Base-by-base conservation (phyloP, 2,888 invertebrate genomes). In the Callimorpha dominula region DNA sequence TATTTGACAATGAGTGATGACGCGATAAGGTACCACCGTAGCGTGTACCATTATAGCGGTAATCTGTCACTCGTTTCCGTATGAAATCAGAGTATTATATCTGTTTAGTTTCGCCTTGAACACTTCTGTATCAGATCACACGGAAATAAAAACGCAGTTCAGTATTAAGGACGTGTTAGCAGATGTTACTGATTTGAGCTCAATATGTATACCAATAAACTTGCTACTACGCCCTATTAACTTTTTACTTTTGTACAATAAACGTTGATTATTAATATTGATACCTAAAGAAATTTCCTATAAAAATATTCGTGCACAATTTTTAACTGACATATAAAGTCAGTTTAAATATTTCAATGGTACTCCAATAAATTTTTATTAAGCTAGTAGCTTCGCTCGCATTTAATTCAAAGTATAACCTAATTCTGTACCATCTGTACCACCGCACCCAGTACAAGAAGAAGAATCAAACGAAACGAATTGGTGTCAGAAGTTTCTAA, bases 41-140 rank as follows among this genome's bases (percentile, higher is more conserved):
- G 31, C 31, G 31, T 31, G 2, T 6, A 14, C 60, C 71, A 54
- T 64, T 63, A 71, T 76, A 60, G 15, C 3, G 17, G 75, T 78
- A 68, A 81, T 81, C 78, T 75, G 73, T 79, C 70, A 76, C 65
- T 71, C 46, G 65, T 77, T 78, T 82, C 74, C 73, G 70, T 76
- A 65, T 70, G 68, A 65, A 79, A 68, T 66, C 20, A 9, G 72
- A 81, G 75, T 74, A 71, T 42, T 78, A 78, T 82, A 76, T 78
- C 52, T 72, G 70, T 78, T 80, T 78, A 73, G 73, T 71, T 73
- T 74, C 40, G 31, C 50, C 50, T 50, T 65, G 40, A 65, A 50
- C 31, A 31, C 15, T 67, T 64, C 72, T 62, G 63, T 70, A 76
- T 73, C 9, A 65, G 31, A 50, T 49, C 8, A 6, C 8, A 31